phyloP scores from a whole-genome alignment of 2,888 invertebrate genomes.

The Machimus atricapillus region DNA sequence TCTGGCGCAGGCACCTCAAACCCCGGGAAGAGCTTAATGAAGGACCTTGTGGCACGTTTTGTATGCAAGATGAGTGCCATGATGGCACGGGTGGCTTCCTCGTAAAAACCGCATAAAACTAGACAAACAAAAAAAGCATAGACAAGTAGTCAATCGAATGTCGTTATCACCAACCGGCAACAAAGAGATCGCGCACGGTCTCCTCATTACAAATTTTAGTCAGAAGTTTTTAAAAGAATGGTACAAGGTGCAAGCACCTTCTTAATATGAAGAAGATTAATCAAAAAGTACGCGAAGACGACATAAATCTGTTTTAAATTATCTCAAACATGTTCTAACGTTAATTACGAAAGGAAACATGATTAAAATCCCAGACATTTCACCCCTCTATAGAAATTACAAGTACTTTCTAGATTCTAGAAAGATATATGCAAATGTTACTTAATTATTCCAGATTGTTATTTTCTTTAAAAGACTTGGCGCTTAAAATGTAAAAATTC shows the following conservation, averaged over 20 bases:
- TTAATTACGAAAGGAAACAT: neutral
- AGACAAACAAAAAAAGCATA: neutral
- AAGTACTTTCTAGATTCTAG: neutral
- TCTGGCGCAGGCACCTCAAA: neutral
- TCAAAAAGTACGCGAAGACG: neutral
- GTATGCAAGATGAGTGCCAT: neutral
- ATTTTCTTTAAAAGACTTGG: neutral
- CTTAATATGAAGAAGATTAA: neutral
- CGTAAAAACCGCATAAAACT: neutral
- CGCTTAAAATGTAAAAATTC: neutral
- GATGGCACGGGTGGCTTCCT: neutral
- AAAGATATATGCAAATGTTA: neutral
- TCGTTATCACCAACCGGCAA: neutral
- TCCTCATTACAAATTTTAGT: neutral
- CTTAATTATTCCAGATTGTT: neutral
- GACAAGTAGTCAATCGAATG: neutral
- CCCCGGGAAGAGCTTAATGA: neutral
- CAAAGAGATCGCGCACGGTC: neutral
- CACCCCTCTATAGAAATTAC: neutral
- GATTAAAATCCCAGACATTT: neutral
- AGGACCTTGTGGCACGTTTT: neutral
- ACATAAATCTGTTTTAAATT: neutral
- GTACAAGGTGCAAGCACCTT: neutral
- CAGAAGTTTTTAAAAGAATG: neutral
- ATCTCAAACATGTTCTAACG: neutral